These are phyloP conservation scores for Raphicerus campestris DNA, from an alignment of 2,113 vertebrate genomes.

Conservation along the genomic window DNA sequence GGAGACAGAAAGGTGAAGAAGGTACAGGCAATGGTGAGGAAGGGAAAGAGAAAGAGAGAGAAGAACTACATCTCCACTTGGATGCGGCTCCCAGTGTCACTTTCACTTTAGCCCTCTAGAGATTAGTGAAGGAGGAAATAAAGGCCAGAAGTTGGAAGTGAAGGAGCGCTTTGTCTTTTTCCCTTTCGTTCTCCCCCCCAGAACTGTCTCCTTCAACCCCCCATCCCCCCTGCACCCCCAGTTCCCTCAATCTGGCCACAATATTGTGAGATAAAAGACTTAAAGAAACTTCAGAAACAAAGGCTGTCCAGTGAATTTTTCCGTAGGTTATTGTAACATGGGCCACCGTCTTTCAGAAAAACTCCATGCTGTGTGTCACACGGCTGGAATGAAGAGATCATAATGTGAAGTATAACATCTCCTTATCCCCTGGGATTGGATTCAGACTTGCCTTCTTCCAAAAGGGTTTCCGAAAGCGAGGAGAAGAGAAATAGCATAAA, in stretches of 20 bases:
- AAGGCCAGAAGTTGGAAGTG: background rate
- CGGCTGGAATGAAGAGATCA: conserved; percentile 77
- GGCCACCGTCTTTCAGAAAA: conserved; percentile 70
- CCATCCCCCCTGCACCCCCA: accelerated
- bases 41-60: background rate
- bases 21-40: background rate
- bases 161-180: background rate
- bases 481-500: background rate
- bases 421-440: conserved; percentile 69
- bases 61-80: too few relatives aligned
- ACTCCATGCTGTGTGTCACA: conserved; percentile 58
- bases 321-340: conserved; percentile 63
- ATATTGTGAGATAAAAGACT: conserved; percentile 34
- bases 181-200: accelerated
- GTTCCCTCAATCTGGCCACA: background rate
- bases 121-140: background rate
- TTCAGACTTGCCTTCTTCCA: conserved; percentile 53
- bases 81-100: background rate
- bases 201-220: background rate
- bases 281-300: background rate
- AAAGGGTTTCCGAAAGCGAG: background rate
- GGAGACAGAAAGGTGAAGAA: background rate
- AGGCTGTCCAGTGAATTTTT: conserved; percentile 47
- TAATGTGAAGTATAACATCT: conserved; percentile 77
- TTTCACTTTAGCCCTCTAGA: background rate